These are phyloP conservation scores for Acronicta psi DNA, from an alignment of 2,888 invertebrate species.

Conservation along the genomic window DNA sequence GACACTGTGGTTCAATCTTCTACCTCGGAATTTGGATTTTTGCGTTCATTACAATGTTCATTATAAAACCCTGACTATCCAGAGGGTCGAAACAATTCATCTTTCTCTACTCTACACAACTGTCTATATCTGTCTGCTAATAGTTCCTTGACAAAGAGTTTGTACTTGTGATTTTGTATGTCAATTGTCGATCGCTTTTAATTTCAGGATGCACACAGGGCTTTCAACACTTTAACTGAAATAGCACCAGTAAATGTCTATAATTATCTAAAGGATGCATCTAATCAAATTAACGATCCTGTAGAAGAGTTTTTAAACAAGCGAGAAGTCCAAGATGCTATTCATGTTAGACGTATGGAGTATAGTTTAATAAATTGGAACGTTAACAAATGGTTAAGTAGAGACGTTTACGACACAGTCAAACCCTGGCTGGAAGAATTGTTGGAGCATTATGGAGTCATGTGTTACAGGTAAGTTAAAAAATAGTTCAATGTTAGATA, in stretches of 20 bases:
- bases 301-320: conserved; percentile 21
- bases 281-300: accelerated
- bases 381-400: accelerated
- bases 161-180: too few relatives aligned
- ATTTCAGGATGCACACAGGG: not conserved
- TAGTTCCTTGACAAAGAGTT: too few relatives aligned
- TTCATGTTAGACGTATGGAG: conserved; percentile 33
- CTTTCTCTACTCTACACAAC: too few relatives aligned
- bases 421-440: conserved; percentile 53
- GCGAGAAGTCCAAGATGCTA: conserved; percentile 28
- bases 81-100: too few relatives aligned
- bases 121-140: too few relatives aligned
- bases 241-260: not conserved
- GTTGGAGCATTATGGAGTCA: conserved; percentile 50
- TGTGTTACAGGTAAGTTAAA: conserved; percentile 47
- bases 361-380: accelerated
- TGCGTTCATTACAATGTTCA: too few relatives aligned
- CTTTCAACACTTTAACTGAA: accelerated
- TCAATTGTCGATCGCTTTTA: too few relatives aligned
- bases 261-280: conserved; percentile 12
- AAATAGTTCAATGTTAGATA: too few relatives aligned
- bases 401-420: not conserved
- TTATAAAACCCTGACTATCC: too few relatives aligned
- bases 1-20: too few relatives aligned
- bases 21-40: too few relatives aligned